Evolutionary conservation across 2,888 invertebrate genomes (phyloP).

Genomic region (Formica aserva): DNA sequence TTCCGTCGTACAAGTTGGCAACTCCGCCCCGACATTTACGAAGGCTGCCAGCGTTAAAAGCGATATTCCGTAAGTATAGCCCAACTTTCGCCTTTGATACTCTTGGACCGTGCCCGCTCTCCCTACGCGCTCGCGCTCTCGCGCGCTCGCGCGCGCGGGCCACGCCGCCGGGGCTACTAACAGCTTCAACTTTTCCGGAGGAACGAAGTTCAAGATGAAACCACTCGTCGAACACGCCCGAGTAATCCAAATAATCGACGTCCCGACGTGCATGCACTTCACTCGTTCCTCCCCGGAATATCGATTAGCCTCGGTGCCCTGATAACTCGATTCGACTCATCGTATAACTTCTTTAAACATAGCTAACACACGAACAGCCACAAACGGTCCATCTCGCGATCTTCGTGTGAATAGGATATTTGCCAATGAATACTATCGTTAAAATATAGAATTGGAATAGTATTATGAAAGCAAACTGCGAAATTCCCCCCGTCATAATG

Average conservation of each 20-base stretch:
- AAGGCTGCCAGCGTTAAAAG: constrained; percentile 74
- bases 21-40: constrained; percentile 76
- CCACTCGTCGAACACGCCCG: constrained; percentile 72
- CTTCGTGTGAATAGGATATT: constrained; percentile 7
- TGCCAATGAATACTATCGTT: constrained; percentile 3
- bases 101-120: constrained; percentile 66
- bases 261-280: constrained; percentile 58
- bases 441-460: neutral
- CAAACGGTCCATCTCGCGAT: constrained; percentile 47
- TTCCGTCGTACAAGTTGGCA: constrained; percentile 74
- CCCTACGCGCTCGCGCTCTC: constrained; percentile 31
- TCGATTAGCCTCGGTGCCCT: constrained; percentile 62
- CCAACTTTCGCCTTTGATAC: constrained; percentile 77
- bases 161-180: constrained; percentile 59
- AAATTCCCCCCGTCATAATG: neutral
- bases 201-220: constrained; percentile 75
- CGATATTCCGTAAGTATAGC: constrained; percentile 77
- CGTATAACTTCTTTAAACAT: constrained; percentile 63
- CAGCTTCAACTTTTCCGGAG: constrained; percentile 68
- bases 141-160: constrained; percentile 28
- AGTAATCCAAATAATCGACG: constrained; percentile 74
- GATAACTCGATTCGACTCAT: constrained; percentile 52
- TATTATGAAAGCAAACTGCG: constrained; percentile 12
- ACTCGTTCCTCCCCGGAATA: constrained; percentile 61
- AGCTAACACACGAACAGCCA: neutral